A percentile compares a stretch with the other conserved stretches of the same genome.
Conservation (phyloP, 2,888 invertebrate species). For the Tupiocoris notatus region DNA sequence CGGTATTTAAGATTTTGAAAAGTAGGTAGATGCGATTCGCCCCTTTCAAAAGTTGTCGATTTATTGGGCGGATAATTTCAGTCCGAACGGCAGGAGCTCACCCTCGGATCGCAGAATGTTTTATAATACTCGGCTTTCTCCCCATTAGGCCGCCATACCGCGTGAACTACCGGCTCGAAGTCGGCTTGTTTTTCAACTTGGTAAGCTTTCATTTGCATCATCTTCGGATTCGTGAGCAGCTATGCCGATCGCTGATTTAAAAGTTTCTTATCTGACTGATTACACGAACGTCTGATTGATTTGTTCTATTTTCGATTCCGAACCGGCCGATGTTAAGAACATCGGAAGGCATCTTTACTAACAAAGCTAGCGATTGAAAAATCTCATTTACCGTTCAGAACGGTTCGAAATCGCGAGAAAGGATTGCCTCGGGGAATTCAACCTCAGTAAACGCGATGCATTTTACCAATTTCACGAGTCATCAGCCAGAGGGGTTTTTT, state of each 20-base stretch:
- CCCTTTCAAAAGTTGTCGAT: slow-evolving; percentile 19
- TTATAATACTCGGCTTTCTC: slow-evolving; percentile 26
- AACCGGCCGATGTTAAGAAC: not conserved
- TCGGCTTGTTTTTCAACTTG: not conserved
- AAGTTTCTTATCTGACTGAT: slow-evolving; percentile 10
- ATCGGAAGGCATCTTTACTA: too few species aligned
- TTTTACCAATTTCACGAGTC: too few species aligned
- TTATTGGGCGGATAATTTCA: slow-evolving; percentile 26
- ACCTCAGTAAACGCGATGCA: too few species aligned
- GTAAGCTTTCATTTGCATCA: not conserved
- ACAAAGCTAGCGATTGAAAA: too few species aligned
- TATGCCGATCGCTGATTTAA: slow-evolving; percentile 2
- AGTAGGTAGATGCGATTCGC: not conserved
- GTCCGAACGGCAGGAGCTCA: not conserved
- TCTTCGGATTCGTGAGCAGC: not conserved
- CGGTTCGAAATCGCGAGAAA: too few species aligned
- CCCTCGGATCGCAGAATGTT: slow-evolving; percentile 13
- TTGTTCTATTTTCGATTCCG: slow-evolving; percentile 6
- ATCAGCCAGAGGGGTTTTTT: too few species aligned
- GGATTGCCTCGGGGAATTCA: too few species aligned
- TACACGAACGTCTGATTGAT: slow-evolving; percentile 15
- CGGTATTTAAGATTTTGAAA: slow-evolving; percentile 14
- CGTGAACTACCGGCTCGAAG: not conserved
- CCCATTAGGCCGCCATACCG: slow-evolving; percentile 14
- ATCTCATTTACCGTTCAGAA: too few species aligned